Conservation (phyloP, 2,113 vertebrate species). For the Pyxicephalus adspersus region DNA sequence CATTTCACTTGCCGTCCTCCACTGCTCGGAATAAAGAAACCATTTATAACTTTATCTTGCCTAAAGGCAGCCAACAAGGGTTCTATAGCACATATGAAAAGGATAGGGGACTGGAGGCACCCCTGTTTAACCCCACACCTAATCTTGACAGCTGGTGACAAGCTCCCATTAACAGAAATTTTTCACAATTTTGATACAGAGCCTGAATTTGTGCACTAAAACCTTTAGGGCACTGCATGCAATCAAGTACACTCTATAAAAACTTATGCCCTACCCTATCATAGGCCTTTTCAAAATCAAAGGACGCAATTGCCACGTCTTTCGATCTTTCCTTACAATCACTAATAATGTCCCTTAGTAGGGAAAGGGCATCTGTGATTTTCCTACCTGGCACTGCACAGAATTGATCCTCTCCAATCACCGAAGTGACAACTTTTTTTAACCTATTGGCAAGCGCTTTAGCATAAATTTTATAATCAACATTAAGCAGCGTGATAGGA, state of each 20-base stretch:
- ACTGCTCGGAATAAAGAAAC: neutral
- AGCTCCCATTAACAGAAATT: neutral
- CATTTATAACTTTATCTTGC: neutral
- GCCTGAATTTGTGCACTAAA: neutral
- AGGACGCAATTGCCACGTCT: neutral
- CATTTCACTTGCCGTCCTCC: neutral
- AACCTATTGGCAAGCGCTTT: neutral
- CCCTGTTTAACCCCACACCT: neutral
- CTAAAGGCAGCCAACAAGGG: neutral
- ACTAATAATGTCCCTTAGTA: neutral
- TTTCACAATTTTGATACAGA: neutral
- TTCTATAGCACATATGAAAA: neutral
- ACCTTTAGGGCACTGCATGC: no score
- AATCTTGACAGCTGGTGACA: neutral
- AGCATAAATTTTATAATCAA: conserved; percentile 2
- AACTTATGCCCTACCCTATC: neutral
- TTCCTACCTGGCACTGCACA: neutral
- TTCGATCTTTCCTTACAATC: neutral
- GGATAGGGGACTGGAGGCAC: neutral
- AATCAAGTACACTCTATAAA: no score
- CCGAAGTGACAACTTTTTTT: neutral
- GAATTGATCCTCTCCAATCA: neutral
- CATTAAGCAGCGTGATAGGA: conserved; percentile 3
- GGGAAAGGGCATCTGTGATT: neutral
- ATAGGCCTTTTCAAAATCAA: conserved; percentile 13